Evolutionary conservation across 2,113 vertebrate genomes (phyloP).

Genomic region (Euleptes europaea): DNA sequence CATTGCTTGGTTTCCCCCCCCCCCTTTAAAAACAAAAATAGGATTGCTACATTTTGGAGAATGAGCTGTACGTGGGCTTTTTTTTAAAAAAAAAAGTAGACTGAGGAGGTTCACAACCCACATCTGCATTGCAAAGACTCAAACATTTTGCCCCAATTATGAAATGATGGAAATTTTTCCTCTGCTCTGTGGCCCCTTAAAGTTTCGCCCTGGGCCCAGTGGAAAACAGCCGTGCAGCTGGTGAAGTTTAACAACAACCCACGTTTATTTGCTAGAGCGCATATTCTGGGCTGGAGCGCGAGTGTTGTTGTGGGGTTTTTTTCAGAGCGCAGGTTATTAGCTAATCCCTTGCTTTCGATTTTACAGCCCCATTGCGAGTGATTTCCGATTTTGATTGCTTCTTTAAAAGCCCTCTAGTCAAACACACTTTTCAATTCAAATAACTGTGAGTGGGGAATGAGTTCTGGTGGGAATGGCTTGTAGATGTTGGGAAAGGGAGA

Average conservation of each 20-base stretch:
- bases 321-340: constrained; percentile 60
- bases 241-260: constrained; percentile 56
- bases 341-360: constrained; percentile 55
- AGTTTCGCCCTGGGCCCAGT: constrained; percentile 5
- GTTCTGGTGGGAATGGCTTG: not conserved
- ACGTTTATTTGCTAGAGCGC: constrained; percentile 51
- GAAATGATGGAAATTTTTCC: not conserved
- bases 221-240: constrained; percentile 56
- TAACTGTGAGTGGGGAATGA: not conserved
- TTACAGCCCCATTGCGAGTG: not conserved
- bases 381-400: constrained; percentile 15
- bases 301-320: constrained; percentile 42
- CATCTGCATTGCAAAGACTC: constrained; percentile 30
- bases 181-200: not conserved
- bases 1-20: not conserved
- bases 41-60: not conserved
- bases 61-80: fast-evolving
- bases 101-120: not conserved
- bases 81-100: fast-evolving
- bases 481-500: not conserved
- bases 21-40: not conserved
- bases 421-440: not conserved
- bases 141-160: not conserved
- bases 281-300: constrained; percentile 47
- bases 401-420: not conserved